These are phyloP conservation scores for Varanus salvator DNA, from an alignment of 2,113 vertebrate genomes.

Conservation along the genomic window DNA sequence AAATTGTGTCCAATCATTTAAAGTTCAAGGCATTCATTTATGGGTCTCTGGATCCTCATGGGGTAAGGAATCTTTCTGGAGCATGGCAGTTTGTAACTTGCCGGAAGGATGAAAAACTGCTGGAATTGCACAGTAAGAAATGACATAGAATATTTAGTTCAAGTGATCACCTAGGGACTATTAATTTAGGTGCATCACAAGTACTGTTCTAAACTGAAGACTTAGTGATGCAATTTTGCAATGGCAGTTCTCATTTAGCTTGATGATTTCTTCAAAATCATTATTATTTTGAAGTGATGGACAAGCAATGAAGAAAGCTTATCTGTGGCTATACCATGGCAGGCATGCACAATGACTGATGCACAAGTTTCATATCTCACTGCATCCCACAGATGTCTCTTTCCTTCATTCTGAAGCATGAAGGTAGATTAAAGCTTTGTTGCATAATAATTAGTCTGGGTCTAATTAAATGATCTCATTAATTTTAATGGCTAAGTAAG, in stretches of 20 bases:
- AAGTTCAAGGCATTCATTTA: neutral
- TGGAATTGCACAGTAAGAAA: neutral
- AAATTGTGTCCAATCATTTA: neutral
- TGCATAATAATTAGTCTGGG: constrained; percentile 5
- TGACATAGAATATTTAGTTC: neutral
- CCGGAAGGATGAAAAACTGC: neutral
- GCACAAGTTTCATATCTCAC: neutral
- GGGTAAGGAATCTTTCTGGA: neutral
- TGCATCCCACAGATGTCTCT: constrained; percentile 4
- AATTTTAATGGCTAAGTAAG: constrained; percentile 35
- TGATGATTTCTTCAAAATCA: neutral
- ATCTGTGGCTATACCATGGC: neutral
- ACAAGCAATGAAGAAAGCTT: neutral
- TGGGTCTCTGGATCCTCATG: neutral
- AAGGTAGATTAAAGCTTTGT: constrained; percentile 18
- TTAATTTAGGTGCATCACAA: neutral
- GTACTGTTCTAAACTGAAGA: neutral
- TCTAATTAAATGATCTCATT: constrained; percentile 30
- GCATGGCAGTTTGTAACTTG: neutral
- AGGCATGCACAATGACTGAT: neutral
- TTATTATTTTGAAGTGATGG: neutral
- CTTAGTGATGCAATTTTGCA: neutral
- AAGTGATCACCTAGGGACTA: neutral
- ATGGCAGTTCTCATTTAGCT: neutral
- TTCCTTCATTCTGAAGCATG: constrained; percentile 11